Conservation (phyloP, 2,797 vertebrate genomes). For the Sardinella longiceps region DNA sequence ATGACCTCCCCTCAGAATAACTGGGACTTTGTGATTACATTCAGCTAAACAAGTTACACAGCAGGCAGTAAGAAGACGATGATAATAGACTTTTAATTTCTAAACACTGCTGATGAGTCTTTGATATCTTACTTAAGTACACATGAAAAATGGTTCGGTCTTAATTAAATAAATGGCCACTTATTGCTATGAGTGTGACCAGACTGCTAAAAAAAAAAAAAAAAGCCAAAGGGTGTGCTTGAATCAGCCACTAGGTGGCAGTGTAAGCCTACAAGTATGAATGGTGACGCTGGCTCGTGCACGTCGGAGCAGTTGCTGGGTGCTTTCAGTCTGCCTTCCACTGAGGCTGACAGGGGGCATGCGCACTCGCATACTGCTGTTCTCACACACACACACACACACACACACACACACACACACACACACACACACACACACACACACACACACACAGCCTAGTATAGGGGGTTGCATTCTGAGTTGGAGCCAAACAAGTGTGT, state of each 20-base stretch:
- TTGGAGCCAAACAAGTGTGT: not conserved
- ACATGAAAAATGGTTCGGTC: not conserved
- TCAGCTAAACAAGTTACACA: not conserved
- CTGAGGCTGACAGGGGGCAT: conserved; percentile 6
- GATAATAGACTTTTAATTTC: not conserved
- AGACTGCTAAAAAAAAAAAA: not conserved
- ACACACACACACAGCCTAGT: not conserved
- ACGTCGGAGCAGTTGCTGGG: conserved; percentile 19
- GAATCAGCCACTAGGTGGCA: not conserved
- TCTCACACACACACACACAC: not conserved
- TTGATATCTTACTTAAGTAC: not conserved
- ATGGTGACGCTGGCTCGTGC: not conserved
- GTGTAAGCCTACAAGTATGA: not conserved
- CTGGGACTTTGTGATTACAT: not conserved
- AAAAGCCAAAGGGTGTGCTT: too few species aligned
- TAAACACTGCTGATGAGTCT: not conserved
- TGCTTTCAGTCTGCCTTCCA: conserved; percentile 5
- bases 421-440: conserved; percentile 10
- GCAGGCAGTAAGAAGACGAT: not conserved
- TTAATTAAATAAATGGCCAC: not conserved
- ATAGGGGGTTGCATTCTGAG: not conserved
- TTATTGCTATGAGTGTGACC: not conserved
- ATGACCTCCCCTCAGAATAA: not conserved
- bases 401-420: too few species aligned
- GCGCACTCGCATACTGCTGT: not conserved